These are phyloP conservation scores for Volucella inanis DNA, from an alignment of 2,888 invertebrate species.

Conservation along the genomic window DNA sequence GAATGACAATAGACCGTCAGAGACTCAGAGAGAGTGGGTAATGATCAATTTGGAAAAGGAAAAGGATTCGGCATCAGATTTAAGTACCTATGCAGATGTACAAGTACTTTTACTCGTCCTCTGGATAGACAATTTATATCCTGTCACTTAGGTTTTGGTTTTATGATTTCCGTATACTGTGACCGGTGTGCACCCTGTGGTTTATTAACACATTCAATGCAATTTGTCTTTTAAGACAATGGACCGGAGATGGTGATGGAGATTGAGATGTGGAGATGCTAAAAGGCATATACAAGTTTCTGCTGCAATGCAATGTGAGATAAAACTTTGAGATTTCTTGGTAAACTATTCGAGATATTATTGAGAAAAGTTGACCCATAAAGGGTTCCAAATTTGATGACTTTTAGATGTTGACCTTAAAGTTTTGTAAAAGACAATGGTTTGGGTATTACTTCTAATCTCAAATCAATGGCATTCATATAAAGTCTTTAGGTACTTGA, in stretches of 20 bases:
- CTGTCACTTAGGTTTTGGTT: background rate
- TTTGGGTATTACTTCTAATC: no score
- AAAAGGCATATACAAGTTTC: no score
- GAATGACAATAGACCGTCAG: conserved; percentile 12
- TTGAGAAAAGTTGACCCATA: no score
- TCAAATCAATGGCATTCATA: no score
- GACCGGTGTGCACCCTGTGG: background rate
- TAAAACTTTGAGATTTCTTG: background rate
- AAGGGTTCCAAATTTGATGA: no score
- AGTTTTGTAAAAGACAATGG: no score
- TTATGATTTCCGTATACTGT: background rate
- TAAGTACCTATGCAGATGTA: conserved; percentile 11
- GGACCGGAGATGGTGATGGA: background rate
- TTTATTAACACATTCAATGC: conserved; percentile 11
- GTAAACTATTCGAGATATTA: background rate
- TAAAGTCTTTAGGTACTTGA: no score
- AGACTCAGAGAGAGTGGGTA: background rate
- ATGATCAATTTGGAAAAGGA: conserved; percentile 15
- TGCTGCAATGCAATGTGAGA: no score
- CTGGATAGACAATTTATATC: background rate
- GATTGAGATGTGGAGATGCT: background rate
- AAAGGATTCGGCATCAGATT: conserved; percentile 14
- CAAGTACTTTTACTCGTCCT: background rate
- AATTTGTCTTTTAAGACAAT: background rate
- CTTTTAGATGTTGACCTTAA: no score